These are phyloP conservation scores for Harmothoe impar DNA, from an alignment of 2,888 invertebrate genomes.

Conservation along the genomic window DNA sequence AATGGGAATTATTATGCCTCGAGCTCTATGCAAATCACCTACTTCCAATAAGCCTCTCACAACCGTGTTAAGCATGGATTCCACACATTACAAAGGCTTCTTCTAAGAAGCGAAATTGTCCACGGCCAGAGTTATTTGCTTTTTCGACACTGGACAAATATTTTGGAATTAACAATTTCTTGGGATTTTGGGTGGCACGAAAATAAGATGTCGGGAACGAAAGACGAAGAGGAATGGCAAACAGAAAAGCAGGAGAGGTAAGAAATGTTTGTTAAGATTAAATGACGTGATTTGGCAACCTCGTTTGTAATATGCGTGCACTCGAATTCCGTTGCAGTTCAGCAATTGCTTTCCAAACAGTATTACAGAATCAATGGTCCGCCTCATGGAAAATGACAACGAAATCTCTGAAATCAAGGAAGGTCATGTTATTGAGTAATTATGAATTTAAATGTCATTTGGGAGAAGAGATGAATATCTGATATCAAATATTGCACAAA, in stretches of 20 bases:
- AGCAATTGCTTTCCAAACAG: constrained; percentile 2
- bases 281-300: constrained; percentile 30
- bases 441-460: no score
- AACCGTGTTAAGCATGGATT: no score
- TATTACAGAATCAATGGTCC: not conserved
- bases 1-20: no score
- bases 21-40: no score
- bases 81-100: no score
- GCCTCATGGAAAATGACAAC: no score
- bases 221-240: not conserved
- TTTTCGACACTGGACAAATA: not conserved
- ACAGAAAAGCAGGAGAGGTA: not conserved
- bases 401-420: no score
- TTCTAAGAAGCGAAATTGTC: no score
- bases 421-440: no score
- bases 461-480: no score
- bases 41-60: no score
- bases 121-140: not conserved
- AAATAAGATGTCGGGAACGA: not conserved
- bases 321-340: not conserved
- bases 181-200: not conserved
- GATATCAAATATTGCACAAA: no score
- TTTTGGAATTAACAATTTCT: constrained; percentile 16
- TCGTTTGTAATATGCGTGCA: constrained; percentile 15
- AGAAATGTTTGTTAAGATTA: constrained; percentile 20